Conservation (phyloP, 1,140 invertebrate species). For the Cyrtorhinus lividipennis region DNA sequence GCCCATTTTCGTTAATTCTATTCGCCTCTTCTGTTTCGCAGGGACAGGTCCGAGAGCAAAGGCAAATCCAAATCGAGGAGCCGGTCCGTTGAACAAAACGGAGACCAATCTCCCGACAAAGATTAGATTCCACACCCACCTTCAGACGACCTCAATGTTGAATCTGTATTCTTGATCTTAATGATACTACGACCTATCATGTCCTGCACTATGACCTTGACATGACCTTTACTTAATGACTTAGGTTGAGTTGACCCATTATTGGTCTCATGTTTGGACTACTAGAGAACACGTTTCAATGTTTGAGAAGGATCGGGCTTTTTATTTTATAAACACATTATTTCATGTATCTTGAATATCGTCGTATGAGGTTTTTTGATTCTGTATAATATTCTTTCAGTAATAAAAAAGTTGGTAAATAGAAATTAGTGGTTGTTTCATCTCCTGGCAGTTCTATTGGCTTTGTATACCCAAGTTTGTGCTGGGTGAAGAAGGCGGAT, state of each 20-base stretch:
- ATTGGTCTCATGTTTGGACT: neutral
- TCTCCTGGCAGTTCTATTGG: too few relatives aligned
- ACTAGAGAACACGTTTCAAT: too few relatives aligned
- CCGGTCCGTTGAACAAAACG: slow-evolving; percentile 38
- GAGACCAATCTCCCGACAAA: slow-evolving; percentile 36
- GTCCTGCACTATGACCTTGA: too few relatives aligned
- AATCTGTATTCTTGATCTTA: neutral
- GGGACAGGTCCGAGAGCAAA: slow-evolving; percentile 36
- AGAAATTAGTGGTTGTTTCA: too few relatives aligned
- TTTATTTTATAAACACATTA: too few relatives aligned
- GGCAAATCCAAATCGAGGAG: slow-evolving; percentile 39
- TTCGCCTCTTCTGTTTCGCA: slow-evolving; percentile 23
- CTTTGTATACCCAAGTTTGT: too few relatives aligned
- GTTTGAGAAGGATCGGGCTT: too few relatives aligned
- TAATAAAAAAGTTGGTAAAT: too few relatives aligned
- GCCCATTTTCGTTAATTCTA: neutral
- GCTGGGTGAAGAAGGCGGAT: too few relatives aligned
- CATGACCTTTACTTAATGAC: neutral
- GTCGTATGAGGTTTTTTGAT: too few relatives aligned
- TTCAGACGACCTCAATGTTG: neutral
- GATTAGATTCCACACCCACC: slow-evolving; percentile 15
- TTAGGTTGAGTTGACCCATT: neutral
- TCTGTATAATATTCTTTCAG: too few relatives aligned
- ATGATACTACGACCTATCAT: neutral
- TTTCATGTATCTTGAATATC: too few relatives aligned